These are phyloP conservation scores for Anolis apletophallus DNA, from an alignment of 2,797 vertebrate species.

Conservation along the genomic window DNA sequence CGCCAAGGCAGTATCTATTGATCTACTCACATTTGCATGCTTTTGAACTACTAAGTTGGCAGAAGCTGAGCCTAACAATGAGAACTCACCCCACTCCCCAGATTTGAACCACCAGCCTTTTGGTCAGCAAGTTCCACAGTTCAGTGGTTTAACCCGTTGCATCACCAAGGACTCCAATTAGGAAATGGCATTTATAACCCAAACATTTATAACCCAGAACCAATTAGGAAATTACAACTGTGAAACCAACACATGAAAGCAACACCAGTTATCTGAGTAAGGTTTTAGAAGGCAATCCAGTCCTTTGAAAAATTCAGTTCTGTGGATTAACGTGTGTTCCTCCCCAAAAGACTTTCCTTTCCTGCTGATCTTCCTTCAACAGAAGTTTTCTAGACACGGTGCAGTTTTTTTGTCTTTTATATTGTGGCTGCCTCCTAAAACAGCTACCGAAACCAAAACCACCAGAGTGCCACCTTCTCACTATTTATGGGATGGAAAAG, in stretches of 20 bases:
- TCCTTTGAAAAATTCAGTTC: not conserved
- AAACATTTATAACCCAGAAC: too few species aligned
- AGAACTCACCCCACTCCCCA: too few species aligned
- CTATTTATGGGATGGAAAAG: not conserved
- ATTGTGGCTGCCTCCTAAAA: not conserved
- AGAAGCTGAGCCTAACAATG: too few species aligned
- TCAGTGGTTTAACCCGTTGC: too few species aligned
- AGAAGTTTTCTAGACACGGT: not conserved
- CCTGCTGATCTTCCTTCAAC: not conserved
- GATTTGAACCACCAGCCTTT: too few species aligned
- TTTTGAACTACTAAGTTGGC: too few species aligned
- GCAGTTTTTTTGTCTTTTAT: not conserved
- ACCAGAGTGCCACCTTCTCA: not conserved
- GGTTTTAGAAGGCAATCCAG: not conserved
- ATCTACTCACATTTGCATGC: too few species aligned
- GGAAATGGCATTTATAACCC: too few species aligned
- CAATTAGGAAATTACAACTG: too few species aligned
- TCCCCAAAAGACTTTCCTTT: not conserved
- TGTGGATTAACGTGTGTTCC: not conserved
- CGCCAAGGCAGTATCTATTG: too few species aligned
- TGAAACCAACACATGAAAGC: not conserved
- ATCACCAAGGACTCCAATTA: too few species aligned
- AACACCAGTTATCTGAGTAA: not conserved
- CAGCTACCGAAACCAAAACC: not conserved
- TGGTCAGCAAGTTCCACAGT: too few species aligned